Conservation (phyloP, 2,888 invertebrate genomes). For the Athalia circularis region DNA sequence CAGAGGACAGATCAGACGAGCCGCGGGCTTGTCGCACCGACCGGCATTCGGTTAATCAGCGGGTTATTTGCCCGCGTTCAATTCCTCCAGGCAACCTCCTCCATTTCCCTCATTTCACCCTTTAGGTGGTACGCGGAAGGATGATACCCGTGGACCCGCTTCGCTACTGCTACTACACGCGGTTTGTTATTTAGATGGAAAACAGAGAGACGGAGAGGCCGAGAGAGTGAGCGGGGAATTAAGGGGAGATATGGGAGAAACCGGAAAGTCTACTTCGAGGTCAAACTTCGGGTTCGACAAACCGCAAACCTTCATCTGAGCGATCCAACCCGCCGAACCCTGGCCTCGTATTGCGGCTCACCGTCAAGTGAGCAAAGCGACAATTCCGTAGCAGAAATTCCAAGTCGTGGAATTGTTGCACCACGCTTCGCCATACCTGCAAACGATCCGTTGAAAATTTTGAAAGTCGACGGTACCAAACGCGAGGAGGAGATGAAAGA, state of each 20-base stretch:
- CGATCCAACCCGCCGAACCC: constrained; percentile 34
- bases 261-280: constrained; percentile 39
- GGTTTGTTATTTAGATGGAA: constrained; percentile 36
- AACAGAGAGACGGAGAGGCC: not conserved
- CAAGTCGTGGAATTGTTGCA: constrained; percentile 4
- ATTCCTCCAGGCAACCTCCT: constrained; percentile 46
- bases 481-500: not conserved
- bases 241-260: not conserved
- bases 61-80: constrained; percentile 64
- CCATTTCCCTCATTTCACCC: not conserved
- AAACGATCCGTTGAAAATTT: constrained; percentile 11
- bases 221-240: not conserved
- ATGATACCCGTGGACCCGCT: not conserved
- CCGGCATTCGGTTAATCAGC: constrained; percentile 67
- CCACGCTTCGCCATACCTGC: no score
- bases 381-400: constrained; percentile 22
- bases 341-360: constrained; percentile 34
- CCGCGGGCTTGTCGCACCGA: constrained; percentile 26
- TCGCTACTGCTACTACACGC: constrained; percentile 8
- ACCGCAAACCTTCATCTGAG: constrained; percentile 37
- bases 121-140: no score
- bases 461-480: not conserved
- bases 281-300: constrained; percentile 33
- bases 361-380: constrained; percentile 27
- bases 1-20: constrained; percentile 13